Evolutionary conservation across 2,888 invertebrate species (phyloP), one percentile per base, ranked within the genome.

Genomic region (Mesochorus sp.): DNA sequence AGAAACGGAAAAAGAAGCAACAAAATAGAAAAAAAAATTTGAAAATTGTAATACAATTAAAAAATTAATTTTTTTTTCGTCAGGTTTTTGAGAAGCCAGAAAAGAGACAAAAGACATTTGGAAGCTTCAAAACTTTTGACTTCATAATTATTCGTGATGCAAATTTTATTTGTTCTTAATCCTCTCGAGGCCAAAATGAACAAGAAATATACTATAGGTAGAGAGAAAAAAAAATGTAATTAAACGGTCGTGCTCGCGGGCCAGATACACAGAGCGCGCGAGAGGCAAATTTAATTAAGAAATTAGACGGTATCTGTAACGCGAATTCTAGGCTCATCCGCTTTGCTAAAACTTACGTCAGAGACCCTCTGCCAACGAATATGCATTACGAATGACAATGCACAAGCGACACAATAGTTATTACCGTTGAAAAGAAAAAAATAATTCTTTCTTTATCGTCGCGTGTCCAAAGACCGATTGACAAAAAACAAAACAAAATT

Each of bases 281-380:
- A 55, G 19, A 10, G 34, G 17, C 55, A 55, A 55, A 55, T 70
- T 57, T 70, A 81, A 83, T 81, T 82, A 85, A 80, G 78, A 73
- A 59, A 79, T 71, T 51, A 61, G 68, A 68, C 66, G 66, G 57
- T 62, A 76, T 55, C 67, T 55, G 76, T 62, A 71, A 74, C 68
- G 51, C 49, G 66, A 74, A 44, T 68, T 49, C 39, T 28, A 59
- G 49, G 49, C 31, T 51, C 39, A 67, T 74, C 59, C 51, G 49
- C 51, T 67, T 59, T 66, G 57, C 14, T 10, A 47, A 55, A 61
- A 49, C 24, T 64, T 73, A 64, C 71, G 71, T 62, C 71, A 70
- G 71, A 31, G 26, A 39, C 21, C 17, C 34, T 8, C 10, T 4
- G 8, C 12, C 3, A 64, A 61, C 44, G n/a, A 49, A 24, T 64